Evolutionary conservation across 2,888 invertebrate species (phyloP).

Genomic region (Celastrina argiolus): DNA sequence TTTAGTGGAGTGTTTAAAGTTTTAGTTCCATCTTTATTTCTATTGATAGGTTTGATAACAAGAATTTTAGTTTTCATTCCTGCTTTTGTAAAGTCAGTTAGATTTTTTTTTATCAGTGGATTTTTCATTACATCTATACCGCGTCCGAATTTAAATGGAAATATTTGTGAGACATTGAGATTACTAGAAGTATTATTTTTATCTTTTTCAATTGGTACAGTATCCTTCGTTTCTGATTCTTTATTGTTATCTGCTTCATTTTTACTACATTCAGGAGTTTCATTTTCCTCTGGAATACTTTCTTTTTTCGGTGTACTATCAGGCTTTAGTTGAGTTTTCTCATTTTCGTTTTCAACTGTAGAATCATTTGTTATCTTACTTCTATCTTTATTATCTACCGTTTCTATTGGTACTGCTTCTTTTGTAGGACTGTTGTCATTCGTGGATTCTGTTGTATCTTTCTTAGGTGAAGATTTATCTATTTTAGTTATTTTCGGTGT

Average conservation of each 20-base stretch:
- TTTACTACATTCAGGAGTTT: neutral
- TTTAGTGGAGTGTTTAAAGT: slow-evolving; percentile 51
- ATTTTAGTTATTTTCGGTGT: slow-evolving; percentile 51
- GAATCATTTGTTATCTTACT: neutral
- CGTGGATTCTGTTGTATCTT: slow-evolving; percentile 46
- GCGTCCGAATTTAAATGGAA: slow-evolving; percentile 61
- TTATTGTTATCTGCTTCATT: slow-evolving; percentile 5
- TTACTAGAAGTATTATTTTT: slow-evolving; percentile 29
- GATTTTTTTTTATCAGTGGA: slow-evolving; percentile 65
- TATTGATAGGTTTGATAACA: slow-evolving; percentile 66
- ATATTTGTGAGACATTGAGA: slow-evolving; percentile 43
- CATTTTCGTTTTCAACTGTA: neutral
- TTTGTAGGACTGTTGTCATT: slow-evolving; percentile 87
- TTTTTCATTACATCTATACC: slow-evolving; percentile 65
- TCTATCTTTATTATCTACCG: neutral
- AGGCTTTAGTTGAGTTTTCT: neutral
- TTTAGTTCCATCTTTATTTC: slow-evolving; percentile 54
- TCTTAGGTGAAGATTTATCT: slow-evolving; percentile 63
- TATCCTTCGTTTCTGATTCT: slow-evolving; percentile 17
- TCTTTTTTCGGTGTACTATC: neutral
- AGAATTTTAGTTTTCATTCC: slow-evolving; percentile 71
- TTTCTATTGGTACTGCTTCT: slow-evolving; percentile 48
- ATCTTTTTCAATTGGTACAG: slow-evolving; percentile 26
- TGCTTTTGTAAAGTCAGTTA: slow-evolving; percentile 61
- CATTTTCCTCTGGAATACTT: neutral